Evolutionary conservation across 2,888 invertebrate species (phyloP), one percentile per base, ranked within the genome.

Genomic region (Aplocera efformata): DNA sequence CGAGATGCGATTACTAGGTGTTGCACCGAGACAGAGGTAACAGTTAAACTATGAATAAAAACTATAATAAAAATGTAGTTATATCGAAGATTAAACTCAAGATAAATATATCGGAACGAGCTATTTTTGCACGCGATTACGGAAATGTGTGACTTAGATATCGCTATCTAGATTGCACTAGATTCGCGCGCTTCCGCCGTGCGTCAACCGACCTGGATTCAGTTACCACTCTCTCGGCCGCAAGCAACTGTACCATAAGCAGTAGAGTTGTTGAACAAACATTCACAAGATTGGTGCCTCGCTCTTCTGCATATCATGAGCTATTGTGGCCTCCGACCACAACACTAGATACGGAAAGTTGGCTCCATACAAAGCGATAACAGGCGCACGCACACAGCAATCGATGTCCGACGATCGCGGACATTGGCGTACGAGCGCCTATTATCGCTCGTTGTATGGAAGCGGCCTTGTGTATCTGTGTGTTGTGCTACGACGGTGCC

Each of bases 261-360:
- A 57, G 65, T 67, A 64, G 65, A 66, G 65, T 67, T 61, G 63
- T 64, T 67, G 64, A 60, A 60, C 61, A 64, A 65, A 57, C 58
- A 55, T 61, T 58, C 53, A 56, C 42, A 58, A 62, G 69, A 65
- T 63, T 61, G 66, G 66, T 72, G 70, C 65, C 67, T 50, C 39
- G 40, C 23, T 35, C 28, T 32, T 42, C 43, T 35, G 49, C 42
- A 37, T 42, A 33, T 35, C 36, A 7, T 26, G 41, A 24, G 10
- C 31, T 28, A 10, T 8, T 28, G 28, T 29, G 26, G n/a, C 7
- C n/a, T 7, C 17, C 22, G n/a, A n/a, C n/a, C n/a, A n/a, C n/a
- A n/a, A n/a, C n/a, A n/a, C n/a, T n/a, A n/a, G n/a, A n/a, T n/a
- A n/a, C n/a, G n/a, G n/a, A n/a, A n/a, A n/a, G n/a, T n/a, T n/a